Conservation (phyloP, 2,113 vertebrate genomes). For the Odocoileus virginianus region DNA sequence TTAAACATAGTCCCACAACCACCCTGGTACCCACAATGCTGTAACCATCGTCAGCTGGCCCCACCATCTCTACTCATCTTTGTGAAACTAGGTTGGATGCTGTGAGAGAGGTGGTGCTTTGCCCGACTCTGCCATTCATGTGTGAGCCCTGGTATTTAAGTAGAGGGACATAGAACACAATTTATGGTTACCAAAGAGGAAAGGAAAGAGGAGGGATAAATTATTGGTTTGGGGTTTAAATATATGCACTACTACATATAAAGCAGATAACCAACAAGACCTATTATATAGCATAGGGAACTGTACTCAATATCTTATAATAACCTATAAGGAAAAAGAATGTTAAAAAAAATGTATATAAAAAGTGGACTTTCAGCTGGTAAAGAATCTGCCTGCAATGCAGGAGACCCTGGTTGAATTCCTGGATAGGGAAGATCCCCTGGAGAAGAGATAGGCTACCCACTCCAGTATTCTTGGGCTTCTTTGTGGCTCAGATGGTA, state of each 20-base stretch:
- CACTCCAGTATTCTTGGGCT: background rate
- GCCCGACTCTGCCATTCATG: background rate
- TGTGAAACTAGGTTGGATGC: background rate
- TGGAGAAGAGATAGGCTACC: background rate
- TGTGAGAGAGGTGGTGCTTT: background rate
- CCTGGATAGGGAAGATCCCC: background rate
- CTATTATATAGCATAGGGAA: background rate
- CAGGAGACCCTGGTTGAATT: background rate
- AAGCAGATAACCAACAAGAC: background rate
- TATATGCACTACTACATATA: background rate
- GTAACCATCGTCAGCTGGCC: background rate
- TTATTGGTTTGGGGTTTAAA: background rate
- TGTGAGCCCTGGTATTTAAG: background rate
- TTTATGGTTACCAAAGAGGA: background rate
- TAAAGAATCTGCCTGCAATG: background rate
- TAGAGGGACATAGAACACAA: background rate
- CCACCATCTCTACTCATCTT: background rate
- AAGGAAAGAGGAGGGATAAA: background rate
- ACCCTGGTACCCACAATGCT: background rate
- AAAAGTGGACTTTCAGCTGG: background rate
- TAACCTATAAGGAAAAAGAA: background rate
- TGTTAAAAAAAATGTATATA: background rate
- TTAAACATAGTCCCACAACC: background rate
- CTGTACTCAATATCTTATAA: background rate
- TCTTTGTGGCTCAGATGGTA: background rate